These are phyloP conservation scores for Petromus typicus DNA, from an alignment of 2,113 vertebrate genomes.

Conservation along the genomic window DNA sequence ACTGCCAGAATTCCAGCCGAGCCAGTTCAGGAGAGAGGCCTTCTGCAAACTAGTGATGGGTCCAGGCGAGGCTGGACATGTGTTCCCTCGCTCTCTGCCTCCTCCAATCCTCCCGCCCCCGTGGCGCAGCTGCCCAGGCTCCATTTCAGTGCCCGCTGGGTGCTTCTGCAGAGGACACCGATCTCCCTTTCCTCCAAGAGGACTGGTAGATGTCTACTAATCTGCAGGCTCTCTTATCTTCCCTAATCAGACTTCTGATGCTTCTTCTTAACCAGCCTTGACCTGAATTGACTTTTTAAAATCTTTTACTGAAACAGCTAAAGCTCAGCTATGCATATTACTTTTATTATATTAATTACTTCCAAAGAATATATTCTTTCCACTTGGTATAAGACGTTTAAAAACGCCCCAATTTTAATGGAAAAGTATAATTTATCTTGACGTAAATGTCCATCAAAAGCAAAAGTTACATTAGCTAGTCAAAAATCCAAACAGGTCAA, in stretches of 20 bases:
- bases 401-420: neutral
- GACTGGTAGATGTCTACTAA: accelerated
- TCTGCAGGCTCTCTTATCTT: neutral
- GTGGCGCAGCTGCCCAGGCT: too few species aligned
- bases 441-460: neutral
- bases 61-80: too few species aligned
- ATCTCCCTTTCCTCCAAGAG: neutral
- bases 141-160: neutral
- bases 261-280: neutral
- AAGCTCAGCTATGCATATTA: neutral
- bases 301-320: neutral
- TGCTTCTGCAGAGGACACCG: neutral
- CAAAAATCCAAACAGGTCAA: neutral
- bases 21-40: neutral
- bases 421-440: neutral
- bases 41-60: neutral
- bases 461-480: neutral
- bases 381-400: neutral
- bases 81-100: neutral
- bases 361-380: neutral
- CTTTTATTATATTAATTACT: neutral
- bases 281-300: neutral
- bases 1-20: neutral
- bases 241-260: neutral
- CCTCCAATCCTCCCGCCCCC: neutral